Evolutionary conservation across 2,888 invertebrate genomes (phyloP).

Genomic region (Volucella bombylans): DNA sequence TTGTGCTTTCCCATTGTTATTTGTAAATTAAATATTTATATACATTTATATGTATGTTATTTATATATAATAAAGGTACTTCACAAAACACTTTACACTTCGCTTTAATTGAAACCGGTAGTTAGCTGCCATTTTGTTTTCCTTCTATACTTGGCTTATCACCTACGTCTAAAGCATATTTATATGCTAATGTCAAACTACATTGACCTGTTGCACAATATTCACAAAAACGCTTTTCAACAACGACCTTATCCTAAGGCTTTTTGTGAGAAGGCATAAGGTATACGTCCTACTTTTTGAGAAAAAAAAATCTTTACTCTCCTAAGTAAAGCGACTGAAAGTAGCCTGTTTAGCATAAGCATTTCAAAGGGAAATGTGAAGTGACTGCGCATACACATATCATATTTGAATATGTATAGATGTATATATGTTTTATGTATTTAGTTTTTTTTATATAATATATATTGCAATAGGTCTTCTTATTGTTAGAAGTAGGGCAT

Average conservation of each 20-base stretch:
- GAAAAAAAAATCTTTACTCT: neutral
- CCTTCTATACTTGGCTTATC: neutral
- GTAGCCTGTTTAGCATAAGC: constrained; percentile 28
- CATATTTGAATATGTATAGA: neutral
- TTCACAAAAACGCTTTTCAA: constrained; percentile 12
- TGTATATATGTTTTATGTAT: neutral
- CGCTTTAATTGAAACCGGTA: neutral
- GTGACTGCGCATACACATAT: neutral
- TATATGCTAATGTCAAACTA: constrained; percentile 6
- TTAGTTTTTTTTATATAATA: no score
- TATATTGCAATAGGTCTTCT: constrained; percentile 33
- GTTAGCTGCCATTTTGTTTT: neutral
- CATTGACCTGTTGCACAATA: constrained; percentile 40
- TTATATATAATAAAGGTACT: neutral
- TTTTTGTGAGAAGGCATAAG: constrained; percentile 25
- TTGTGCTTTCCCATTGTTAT: neutral
- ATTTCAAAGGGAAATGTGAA: constrained; percentile 12
- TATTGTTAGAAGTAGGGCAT: constrained; percentile 37
- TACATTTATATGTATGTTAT: neutral
- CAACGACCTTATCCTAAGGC: constrained; percentile 48
- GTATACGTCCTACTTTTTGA: constrained; percentile 12
- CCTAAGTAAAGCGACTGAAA: constrained; percentile 12
- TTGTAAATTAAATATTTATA: neutral
- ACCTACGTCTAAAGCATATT: neutral
- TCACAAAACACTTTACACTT: neutral